phyloP scores from a whole-genome alignment of 1,140 invertebrate genomes.

The Apis dorsata region DNA sequence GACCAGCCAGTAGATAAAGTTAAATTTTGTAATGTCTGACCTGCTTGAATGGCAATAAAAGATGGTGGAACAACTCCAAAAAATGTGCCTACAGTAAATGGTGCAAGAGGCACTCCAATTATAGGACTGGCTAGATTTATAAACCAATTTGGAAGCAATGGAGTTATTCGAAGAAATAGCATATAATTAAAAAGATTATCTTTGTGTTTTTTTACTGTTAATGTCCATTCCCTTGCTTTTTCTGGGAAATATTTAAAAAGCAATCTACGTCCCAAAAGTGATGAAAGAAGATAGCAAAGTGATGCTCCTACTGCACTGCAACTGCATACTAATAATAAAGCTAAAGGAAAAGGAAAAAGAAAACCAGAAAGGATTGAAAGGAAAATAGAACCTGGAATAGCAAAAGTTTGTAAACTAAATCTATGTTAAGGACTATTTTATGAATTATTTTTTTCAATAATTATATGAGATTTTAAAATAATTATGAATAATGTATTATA shows the following conservation, averaged over 20 bases:
- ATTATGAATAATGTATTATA: neutral
- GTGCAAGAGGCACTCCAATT: slow-evolving; percentile 94
- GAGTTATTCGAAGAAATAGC: slow-evolving; percentile 97
- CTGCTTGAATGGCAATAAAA: slow-evolving; percentile 98
- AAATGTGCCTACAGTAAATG: slow-evolving; percentile 97
- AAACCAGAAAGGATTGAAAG: slow-evolving; percentile 98
- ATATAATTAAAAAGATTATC: slow-evolving; percentile 97
- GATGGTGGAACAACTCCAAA: slow-evolving; percentile 98
- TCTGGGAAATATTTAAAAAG: slow-evolving; percentile 95
- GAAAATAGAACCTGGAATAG: slow-evolving; percentile 99
- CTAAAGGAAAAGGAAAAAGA: slow-evolving; percentile 95
- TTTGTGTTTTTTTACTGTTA: slow-evolving; percentile 89
- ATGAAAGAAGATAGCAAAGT: slow-evolving; percentile 96
- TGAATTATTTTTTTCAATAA: neutral
- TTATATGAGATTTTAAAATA: neutral
- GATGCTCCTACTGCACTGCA: slow-evolving; percentile 98
- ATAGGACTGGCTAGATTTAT: slow-evolving; percentile 99
- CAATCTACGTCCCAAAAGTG: slow-evolving; percentile 91
- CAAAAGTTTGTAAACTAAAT: slow-evolving; percentile 97
- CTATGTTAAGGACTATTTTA: slow-evolving; percentile 68
- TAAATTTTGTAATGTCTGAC: slow-evolving; percentile 95
- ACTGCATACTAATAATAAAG: slow-evolving; percentile 94
- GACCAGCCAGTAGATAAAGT: slow-evolving; percentile 95
- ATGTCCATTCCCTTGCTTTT: slow-evolving; percentile 91
- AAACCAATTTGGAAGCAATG: slow-evolving; percentile 99